These are phyloP conservation scores for Drosophila kikkawai DNA, from an alignment of 1,140 invertebrate genomes.

Conservation along the genomic window DNA sequence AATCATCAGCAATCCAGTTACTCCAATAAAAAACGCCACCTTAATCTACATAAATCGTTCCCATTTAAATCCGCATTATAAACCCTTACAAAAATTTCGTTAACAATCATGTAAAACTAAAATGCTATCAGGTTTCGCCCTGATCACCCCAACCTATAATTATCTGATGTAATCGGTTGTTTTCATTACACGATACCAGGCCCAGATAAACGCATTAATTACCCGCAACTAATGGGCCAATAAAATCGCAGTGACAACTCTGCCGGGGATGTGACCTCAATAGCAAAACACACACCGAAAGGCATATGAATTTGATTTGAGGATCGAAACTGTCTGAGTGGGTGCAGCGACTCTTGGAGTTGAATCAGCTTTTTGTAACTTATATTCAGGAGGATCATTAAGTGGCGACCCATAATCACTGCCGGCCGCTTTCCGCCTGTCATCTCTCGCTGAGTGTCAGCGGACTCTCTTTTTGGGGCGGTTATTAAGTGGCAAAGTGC, in stretches of 20 bases:
- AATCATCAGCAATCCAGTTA: too few relatives aligned
- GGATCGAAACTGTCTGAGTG: constrained; percentile 9
- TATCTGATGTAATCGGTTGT: constrained; percentile 75
- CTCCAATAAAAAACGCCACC: neutral
- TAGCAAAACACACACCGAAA: constrained; percentile 29
- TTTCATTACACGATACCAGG: constrained; percentile 58
- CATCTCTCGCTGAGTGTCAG: constrained; percentile 21
- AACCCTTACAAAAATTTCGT: neutral
- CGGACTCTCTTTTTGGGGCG: constrained; percentile 28
- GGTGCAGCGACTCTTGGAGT: constrained; percentile 17
- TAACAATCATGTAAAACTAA: constrained; percentile 10
- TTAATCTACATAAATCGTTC: neutral
- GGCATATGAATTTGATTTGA: constrained; percentile 72
- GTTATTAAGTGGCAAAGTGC: constrained; percentile 70
- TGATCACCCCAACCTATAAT: constrained; percentile 16
- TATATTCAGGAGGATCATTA: constrained; percentile 22
- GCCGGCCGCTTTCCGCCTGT: constrained; percentile 15
- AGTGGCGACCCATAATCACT: constrained; percentile 32
- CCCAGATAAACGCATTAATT: constrained; percentile 70
- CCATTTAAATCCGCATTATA: neutral
- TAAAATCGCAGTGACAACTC: constrained; percentile 62
- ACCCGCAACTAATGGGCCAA: constrained; percentile 61
- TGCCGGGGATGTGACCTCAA: constrained; percentile 69
- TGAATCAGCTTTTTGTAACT: constrained; percentile 6
- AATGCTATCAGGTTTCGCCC: constrained; percentile 15